phyloP scores from a whole-genome alignment of 1,140 invertebrate species.

The Dryas iulia region DNA sequence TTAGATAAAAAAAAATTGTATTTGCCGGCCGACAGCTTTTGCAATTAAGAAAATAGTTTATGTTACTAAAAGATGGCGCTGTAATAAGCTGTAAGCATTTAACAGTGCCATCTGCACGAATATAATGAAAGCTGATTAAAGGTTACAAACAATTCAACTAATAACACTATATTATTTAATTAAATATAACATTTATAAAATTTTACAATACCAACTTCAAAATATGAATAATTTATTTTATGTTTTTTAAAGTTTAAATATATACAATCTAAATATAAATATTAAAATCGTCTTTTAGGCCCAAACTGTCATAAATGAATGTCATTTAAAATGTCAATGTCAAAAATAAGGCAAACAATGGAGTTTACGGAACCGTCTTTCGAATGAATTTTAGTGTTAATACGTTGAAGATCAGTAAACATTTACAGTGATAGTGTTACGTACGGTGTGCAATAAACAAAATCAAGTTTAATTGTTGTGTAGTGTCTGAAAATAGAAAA shows the following conservation, averaged over 20 bases:
- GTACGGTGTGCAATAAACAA: not conserved
- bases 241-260: not conserved
- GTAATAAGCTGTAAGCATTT: not conserved
- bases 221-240: too few relatives aligned
- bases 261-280: too few relatives aligned
- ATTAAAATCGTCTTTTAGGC: not conserved
- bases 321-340: slow-evolving; percentile 11
- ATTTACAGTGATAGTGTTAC: not conserved
- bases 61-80: not conserved
- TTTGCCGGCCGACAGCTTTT: not conserved
- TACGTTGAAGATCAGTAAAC: not conserved
- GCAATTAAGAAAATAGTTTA: not conserved
- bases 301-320: not conserved
- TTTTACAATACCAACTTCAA: too few relatives aligned
- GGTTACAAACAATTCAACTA: not conserved
- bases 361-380: not conserved
- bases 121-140: not conserved
- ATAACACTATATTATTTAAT: not conserved
- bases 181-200: too few relatives aligned
- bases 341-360: slow-evolving; percentile 17
- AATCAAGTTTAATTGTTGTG: not conserved
- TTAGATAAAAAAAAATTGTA: too few relatives aligned
- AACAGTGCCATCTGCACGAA: not conserved
- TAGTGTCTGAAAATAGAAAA: not conserved
- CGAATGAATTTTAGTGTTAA: slow-evolving; percentile 8